Evolutionary conservation across 2,797 vertebrate genomes (phyloP).

Genomic region (Sebastes trivittatus): DNA sequence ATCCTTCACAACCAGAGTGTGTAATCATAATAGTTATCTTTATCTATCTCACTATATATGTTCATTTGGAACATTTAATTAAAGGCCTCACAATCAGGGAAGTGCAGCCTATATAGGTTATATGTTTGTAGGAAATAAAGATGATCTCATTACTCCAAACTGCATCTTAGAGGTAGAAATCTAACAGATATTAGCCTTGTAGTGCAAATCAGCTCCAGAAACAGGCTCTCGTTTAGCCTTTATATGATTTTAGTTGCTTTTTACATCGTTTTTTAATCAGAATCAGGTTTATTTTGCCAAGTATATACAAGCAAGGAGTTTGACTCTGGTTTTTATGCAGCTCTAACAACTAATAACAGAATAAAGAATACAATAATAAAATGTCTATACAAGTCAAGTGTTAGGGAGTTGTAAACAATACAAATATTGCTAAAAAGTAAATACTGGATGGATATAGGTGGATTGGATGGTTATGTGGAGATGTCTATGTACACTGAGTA

Average conservation of each 20-base stretch:
- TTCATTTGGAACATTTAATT: background rate
- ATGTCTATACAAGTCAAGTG: no score
- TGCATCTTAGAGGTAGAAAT: background rate
- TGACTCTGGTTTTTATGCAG: no score
- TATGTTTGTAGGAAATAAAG: background rate
- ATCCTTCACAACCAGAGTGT: background rate
- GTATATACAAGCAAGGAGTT: no score
- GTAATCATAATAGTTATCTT: no score
- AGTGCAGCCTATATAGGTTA: background rate
- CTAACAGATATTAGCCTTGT: background rate
- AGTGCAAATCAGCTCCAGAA: background rate
- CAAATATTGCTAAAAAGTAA: no score
- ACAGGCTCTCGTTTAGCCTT: background rate
- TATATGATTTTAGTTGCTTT: background rate
- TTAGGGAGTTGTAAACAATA: no score
- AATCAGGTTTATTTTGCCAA: no score
- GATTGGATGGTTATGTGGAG: no score
- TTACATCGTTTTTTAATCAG: background rate
- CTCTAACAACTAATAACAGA: no score
- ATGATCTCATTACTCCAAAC: background rate
- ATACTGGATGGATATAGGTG: no score
- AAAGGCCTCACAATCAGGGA: background rate
- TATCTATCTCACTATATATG: background rate
- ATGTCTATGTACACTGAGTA: no score
- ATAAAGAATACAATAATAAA: no score